A percentile compares a stretch with the other conserved stretches of the same genome.
phyloP scores from a whole-genome alignment of 2,888 invertebrate genomes.

The Sicus ferrugineus region DNA sequence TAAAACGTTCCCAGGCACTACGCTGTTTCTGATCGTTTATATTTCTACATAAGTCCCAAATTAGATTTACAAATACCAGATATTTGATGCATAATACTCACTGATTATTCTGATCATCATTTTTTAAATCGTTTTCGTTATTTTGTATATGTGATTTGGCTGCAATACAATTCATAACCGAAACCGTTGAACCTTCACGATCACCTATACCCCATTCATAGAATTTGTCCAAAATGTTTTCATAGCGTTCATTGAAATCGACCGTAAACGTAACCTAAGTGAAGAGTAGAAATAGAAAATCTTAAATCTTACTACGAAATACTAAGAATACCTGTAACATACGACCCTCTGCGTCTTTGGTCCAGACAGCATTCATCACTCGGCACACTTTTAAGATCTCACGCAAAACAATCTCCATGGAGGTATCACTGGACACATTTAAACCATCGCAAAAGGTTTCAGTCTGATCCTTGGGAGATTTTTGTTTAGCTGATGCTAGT shows the following conservation, averaged over 20 bases:
- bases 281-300: not conserved
- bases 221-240: slow-evolving; percentile 69
- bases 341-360: slow-evolving; percentile 65
- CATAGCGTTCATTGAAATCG: slow-evolving; percentile 69
- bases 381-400: slow-evolving; percentile 67
- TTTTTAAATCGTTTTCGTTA: slow-evolving; percentile 39
- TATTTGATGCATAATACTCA: slow-evolving; percentile 33
- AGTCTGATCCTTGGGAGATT: slow-evolving; percentile 38
- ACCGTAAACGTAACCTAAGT: slow-evolving; percentile 68
- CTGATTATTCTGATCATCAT: slow-evolving; percentile 45
- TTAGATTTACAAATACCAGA: not conserved
- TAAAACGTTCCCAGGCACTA: slow-evolving; percentile 70
- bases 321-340: slow-evolving; percentile 63
- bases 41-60: slow-evolving; percentile 42
- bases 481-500: slow-evolving; percentile 43
- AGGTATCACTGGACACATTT: slow-evolving; percentile 49
- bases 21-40: slow-evolving; percentile 48
- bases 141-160: slow-evolving; percentile 51
- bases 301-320: not conserved
- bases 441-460: slow-evolving; percentile 28
- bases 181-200: slow-evolving; percentile 69
- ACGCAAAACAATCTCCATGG: slow-evolving; percentile 65
- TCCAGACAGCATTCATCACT: slow-evolving; percentile 70
- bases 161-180: slow-evolving; percentile 72
- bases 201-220: slow-evolving; percentile 71